phyloP scores from a whole-genome alignment of 2,888 invertebrate species.

The Caradrina kadenii region DNA sequence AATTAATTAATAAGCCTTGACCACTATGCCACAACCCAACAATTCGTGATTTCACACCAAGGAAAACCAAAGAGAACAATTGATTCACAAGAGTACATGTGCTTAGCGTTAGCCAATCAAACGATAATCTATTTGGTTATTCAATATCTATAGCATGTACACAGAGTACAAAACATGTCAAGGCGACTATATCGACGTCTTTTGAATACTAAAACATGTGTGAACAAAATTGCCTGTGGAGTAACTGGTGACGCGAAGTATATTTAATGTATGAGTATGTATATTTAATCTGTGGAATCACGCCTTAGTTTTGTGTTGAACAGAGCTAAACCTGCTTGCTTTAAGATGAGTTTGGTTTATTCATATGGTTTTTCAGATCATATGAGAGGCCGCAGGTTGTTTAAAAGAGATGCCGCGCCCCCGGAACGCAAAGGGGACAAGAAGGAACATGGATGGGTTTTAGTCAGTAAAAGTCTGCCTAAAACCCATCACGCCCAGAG shows the following conservation, averaged over 20 bases:
- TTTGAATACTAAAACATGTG: conserved; percentile 79
- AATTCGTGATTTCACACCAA: conserved; percentile 12
- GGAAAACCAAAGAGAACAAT: conserved; percentile 27
- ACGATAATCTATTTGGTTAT: conserved; percentile 66
- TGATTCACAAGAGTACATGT: conserved; percentile 23
- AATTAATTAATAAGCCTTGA: neutral
- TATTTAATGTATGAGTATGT: conserved; percentile 30
- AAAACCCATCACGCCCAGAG: too few species aligned
- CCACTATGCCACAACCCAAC: neutral
- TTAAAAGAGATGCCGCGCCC: too few species aligned
- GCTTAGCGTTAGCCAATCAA: conserved; percentile 19
- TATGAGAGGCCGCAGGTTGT: too few species aligned
- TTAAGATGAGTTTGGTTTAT: neutral
- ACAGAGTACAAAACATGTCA: conserved; percentile 78
- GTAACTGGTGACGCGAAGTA: conserved; percentile 46
- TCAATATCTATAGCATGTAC: conserved; percentile 59
- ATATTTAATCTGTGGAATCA: conserved; percentile 19
- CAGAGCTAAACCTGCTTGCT: conserved; percentile 20
- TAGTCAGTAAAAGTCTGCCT: too few species aligned
- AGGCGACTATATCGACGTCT: conserved; percentile 73
- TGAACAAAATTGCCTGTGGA: conserved; percentile 74
- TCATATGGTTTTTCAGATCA: neutral
- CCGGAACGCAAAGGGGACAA: too few species aligned
- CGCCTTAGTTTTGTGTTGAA: conserved; percentile 23
- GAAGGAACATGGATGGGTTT: too few species aligned